Conservation (phyloP, 2,113 vertebrate species). For the Triplophysa rosa region DNA sequence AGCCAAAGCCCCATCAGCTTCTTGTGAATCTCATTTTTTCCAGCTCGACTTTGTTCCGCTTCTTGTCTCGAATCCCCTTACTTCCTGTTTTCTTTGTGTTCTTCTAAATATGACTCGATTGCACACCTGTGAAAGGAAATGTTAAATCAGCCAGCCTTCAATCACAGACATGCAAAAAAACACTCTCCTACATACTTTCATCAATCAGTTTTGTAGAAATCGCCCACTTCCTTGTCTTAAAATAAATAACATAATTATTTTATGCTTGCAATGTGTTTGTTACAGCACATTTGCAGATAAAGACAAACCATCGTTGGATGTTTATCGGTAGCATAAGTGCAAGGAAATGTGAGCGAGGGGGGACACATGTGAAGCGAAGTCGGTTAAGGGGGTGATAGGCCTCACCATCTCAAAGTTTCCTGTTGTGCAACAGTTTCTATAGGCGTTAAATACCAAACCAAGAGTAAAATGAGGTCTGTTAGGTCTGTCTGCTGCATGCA, state of each 20-base stretch:
- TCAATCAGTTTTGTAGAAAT: neutral
- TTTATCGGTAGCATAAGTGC: neutral
- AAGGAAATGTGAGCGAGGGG: neutral
- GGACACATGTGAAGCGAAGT: neutral
- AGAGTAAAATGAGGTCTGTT: neutral
- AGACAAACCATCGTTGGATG: neutral
- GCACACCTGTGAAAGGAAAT: constrained; percentile 34
- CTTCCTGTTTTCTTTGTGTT: constrained; percentile 1
- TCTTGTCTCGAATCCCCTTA: neutral
- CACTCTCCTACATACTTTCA: neutral
- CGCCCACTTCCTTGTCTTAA: neutral
- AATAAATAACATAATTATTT: neutral
- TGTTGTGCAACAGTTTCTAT: constrained; percentile 13
- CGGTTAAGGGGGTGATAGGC: neutral
- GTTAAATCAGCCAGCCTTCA: neutral
- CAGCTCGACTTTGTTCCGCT: neutral
- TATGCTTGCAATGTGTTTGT: neutral
- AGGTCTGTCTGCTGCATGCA: too few relatives aligned
- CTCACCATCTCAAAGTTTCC: neutral
- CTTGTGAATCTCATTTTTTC: neutral
- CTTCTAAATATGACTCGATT: neutral
- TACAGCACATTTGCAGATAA: neutral
- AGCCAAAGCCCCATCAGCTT: neutral
- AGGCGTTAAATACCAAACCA: neutral
- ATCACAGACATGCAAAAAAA: neutral